Evolutionary conservation across 2,888 invertebrate species (phyloP).

Genomic region (Lasioglossum malachurum): DNA sequence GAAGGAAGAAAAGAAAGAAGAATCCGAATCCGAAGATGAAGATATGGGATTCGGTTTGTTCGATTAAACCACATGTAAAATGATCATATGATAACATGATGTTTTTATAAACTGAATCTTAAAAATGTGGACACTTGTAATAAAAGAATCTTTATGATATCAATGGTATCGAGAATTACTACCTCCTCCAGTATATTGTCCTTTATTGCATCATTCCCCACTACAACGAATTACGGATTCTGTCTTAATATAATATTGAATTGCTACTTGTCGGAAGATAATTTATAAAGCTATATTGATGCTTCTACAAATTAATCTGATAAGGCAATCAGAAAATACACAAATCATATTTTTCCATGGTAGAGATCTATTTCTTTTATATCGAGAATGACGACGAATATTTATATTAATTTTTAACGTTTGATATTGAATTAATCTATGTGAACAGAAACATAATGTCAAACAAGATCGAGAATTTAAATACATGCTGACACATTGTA

Average conservation of each 20-base stretch:
- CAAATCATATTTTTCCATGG: not conserved
- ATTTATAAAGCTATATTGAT: not conserved
- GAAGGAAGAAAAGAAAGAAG: constrained; percentile 89
- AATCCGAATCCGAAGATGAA: constrained; percentile 93
- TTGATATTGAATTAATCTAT: not conserved
- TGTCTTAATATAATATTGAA: not conserved
- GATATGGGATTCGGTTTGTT: constrained; percentile 99
- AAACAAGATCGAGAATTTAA: not conserved
- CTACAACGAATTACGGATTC: not conserved
- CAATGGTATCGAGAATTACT: not conserved
- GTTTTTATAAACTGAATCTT: constrained; percentile 22
- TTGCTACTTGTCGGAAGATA: not conserved
- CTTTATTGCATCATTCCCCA: not conserved
- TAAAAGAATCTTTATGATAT: constrained; percentile 53
- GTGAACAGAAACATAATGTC: not conserved
- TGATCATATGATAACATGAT: not conserved
- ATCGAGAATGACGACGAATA: not conserved
- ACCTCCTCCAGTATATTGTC: not conserved
- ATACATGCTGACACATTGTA: not conserved
- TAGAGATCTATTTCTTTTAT: not conserved
- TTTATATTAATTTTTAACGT: not conserved
- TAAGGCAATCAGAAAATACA: not conserved
- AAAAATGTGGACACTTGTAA: constrained; percentile 15
- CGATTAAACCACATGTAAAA: constrained; percentile 87
- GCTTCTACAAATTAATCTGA: not conserved